Evolutionary conservation across 2,113 vertebrate genomes (phyloP).

Genomic region (Rhynchopsitta pachyrhyncha): DNA sequence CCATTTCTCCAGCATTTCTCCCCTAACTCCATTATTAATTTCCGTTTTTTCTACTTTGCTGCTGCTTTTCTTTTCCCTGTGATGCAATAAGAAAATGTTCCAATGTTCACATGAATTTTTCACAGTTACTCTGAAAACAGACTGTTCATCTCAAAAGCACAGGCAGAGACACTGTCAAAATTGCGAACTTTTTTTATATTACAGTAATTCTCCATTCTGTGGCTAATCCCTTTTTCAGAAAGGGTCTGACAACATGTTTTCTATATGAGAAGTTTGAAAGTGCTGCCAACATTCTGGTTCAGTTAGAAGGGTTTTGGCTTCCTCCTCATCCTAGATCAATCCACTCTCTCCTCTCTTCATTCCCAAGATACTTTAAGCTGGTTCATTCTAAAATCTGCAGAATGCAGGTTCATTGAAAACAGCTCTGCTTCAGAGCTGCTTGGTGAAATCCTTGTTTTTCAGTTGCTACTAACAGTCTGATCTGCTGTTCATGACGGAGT

Average conservation of each 20-base stretch:
- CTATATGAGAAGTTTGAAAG: neutral
- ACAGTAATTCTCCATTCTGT: neutral
- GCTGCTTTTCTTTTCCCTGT: neutral
- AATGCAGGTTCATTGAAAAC: neutral
- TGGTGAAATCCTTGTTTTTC: neutral
- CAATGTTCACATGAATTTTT: neutral
- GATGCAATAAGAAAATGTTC: neutral
- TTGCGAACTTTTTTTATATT: neutral
- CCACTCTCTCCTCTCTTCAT: neutral
- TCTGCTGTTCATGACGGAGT: neutral
- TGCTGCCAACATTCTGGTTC: neutral
- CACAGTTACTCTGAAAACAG: neutral
- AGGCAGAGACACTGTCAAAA: neutral
- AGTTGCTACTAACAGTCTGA: neutral
- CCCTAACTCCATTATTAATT: neutral
- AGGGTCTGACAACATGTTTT: neutral
- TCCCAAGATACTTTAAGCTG: neutral
- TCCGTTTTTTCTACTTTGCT: neutral
- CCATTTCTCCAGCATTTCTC: neutral
- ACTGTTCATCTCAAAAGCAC: neutral
- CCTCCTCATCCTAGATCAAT: neutral
- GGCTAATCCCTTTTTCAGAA: neutral
- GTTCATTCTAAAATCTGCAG: neutral
- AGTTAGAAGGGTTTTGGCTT: neutral
- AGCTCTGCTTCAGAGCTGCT: neutral